Evolutionary conservation across 2,888 invertebrate species (phyloP).

Genomic region (Diabrotica balteata): DNA sequence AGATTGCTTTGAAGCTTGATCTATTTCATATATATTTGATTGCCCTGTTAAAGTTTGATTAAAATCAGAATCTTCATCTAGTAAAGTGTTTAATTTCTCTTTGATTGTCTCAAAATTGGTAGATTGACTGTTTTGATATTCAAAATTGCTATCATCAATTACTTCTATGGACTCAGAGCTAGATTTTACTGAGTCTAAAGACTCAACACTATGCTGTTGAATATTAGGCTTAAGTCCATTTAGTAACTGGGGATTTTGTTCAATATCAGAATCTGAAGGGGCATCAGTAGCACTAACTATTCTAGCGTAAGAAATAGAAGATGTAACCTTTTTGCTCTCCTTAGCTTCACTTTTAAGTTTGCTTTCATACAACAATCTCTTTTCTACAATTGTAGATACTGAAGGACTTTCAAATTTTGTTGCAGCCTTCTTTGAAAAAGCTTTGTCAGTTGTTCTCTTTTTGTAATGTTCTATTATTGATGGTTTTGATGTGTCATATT

Average conservation of each 20-base stretch:
- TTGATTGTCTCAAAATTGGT: conserved; percentile 18
- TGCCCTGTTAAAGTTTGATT: background rate
- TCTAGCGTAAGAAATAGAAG: conserved; percentile 46
- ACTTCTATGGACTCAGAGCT: conserved; percentile 36
- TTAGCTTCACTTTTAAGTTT: conserved; percentile 35
- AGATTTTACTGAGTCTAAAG: conserved; percentile 6
- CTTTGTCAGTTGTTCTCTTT: conserved; percentile 19
- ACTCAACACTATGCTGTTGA: background rate
- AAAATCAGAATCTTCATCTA: background rate
- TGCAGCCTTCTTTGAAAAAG: conserved; percentile 11
- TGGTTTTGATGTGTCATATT: conserved; percentile 34
- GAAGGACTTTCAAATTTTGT: conserved; percentile 7
- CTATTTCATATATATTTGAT: conserved; percentile 7
- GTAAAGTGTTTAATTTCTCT: conserved; percentile 18
- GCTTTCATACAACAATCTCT: conserved; percentile 16
- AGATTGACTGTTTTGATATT: conserved; percentile 1
- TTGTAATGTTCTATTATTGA: conserved; percentile 44
- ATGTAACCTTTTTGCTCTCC: conserved; percentile 47
- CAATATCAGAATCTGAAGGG: background rate
- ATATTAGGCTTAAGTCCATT: background rate
- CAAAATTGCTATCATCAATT: conserved; percentile 27
- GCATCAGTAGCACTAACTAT: conserved; percentile 31
- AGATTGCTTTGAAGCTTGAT: conserved; percentile 18
- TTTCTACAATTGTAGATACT: conserved; percentile 12
- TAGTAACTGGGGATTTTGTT: background rate